These are phyloP conservation scores for Panagrolaimus sp. DNA, from an alignment of 1,140 invertebrate species.

Conservation along the genomic window DNA sequence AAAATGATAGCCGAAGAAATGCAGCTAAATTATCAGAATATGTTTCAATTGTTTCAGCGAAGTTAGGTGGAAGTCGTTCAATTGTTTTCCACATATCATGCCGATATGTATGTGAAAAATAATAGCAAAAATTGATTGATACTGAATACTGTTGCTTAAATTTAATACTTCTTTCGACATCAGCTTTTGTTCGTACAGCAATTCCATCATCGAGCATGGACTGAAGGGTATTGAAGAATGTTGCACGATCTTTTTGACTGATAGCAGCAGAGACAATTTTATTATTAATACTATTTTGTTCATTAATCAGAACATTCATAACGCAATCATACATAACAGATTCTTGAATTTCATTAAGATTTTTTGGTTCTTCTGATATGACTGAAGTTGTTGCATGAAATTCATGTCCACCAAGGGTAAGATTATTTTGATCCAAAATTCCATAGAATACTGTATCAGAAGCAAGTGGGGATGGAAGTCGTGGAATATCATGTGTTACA, in stretches of 20 bases:
- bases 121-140: not conserved
- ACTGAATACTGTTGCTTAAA: not conserved
- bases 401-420: not conserved
- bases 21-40: not conserved
- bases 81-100: not conserved
- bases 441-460: not conserved
- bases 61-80: not conserved
- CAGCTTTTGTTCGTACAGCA: not conserved
- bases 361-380: not conserved
- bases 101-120: not conserved
- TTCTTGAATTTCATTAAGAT: not conserved
- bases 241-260: not conserved
- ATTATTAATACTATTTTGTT: not conserved
- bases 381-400: not conserved
- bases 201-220: constrained; percentile 2
- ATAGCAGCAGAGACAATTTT: not conserved
- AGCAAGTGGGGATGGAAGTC: not conserved
- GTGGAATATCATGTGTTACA: not conserved
- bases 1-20: not conserved
- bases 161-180: not conserved
- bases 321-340: not conserved
- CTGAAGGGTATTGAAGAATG: not conserved
- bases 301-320: not conserved
- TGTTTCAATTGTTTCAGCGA: not conserved
- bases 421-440: not conserved